A percentile compares a stretch with the other conserved stretches of the same genome.
Evolutionary conservation across 2,113 vertebrate species (phyloP).

Genomic region (Catagonus wagneri): DNA sequence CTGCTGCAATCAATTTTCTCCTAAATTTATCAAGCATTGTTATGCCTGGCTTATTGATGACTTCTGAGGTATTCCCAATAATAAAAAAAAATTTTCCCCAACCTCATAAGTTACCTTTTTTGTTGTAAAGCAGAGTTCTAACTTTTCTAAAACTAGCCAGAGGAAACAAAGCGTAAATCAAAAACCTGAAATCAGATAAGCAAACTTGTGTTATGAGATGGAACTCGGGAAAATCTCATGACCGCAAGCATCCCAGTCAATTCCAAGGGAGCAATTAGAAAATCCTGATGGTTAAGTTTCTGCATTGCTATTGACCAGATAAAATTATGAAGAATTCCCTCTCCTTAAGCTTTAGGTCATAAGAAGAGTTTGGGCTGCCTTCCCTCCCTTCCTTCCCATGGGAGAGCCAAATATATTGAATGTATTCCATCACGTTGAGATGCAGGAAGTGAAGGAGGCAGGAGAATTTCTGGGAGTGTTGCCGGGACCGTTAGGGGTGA

Average conservation of each 20-base stretch:
- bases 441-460: background rate
- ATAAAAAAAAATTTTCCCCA: slow-evolving; percentile 55
- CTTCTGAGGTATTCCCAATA: slow-evolving; percentile 73
- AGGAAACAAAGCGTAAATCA: slow-evolving; percentile 57
- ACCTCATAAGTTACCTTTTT: slow-evolving; percentile 50
- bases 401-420: background rate
- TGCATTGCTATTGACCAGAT: background rate
- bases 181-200: slow-evolving; percentile 59
- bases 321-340: slow-evolving; percentile 28
- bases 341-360: background rate
- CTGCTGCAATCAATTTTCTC: slow-evolving; percentile 73
- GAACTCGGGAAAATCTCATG: slow-evolving; percentile 22
- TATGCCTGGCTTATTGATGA: slow-evolving; percentile 73
- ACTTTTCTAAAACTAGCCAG: slow-evolving; percentile 72
- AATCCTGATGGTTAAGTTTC: background rate
- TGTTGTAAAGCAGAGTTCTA: slow-evolving; percentile 63
- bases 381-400: background rate
- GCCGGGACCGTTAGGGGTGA: background rate
- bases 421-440: background rate
- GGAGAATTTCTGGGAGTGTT: background rate
- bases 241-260: background rate
- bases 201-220: slow-evolving; percentile 36
- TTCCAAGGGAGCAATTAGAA: slow-evolving; percentile 36
- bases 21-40: slow-evolving; percentile 81
- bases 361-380: background rate